Percentiles rank a stretch among this genome's conserved stretches.
Conservation (phyloP, 2,797 vertebrate genomes). For the Danionella dracula region DNA sequence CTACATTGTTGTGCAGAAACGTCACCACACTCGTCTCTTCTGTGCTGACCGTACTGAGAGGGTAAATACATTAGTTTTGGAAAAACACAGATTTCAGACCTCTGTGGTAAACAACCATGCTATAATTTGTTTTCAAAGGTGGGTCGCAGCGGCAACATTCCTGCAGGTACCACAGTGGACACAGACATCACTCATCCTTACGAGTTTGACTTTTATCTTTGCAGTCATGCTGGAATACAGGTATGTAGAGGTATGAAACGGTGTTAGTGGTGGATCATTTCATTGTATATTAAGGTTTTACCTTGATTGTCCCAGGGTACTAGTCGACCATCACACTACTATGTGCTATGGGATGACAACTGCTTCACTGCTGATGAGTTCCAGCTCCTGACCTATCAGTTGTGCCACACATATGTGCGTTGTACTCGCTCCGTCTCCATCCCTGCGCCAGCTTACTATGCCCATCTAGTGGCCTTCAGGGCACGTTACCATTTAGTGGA, state of each 20-base stretch:
- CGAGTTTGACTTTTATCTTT: slow-evolving; percentile 99
- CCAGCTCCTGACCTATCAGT: slow-evolving; percentile 98
- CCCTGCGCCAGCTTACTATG: slow-evolving; percentile 95
- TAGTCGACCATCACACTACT: slow-evolving; percentile 96
- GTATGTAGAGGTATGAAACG: no score
- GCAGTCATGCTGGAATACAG: slow-evolving; percentile 98
- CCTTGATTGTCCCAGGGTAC: slow-evolving; percentile 74
- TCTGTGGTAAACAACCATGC: neutral
- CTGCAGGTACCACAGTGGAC: slow-evolving; percentile 95
- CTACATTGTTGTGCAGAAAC: slow-evolving; percentile 95
- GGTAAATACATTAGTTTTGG: slow-evolving; percentile 70
- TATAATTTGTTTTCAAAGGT: slow-evolving; percentile 65
- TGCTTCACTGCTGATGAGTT: slow-evolving; percentile 96
- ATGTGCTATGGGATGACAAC: slow-evolving; percentile 97
- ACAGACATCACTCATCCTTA: slow-evolving; percentile 97
- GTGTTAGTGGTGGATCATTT: no score
- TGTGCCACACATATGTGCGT: slow-evolving; percentile 98
- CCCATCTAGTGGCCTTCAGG: slow-evolving; percentile 93
- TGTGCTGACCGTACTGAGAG: slow-evolving; percentile 94
- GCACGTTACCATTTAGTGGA: slow-evolving; percentile 97
- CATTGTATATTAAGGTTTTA: neutral
- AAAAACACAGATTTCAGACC: no score
- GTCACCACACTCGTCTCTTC: slow-evolving; percentile 93
- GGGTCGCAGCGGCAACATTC: slow-evolving; percentile 96
- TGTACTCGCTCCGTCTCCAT: slow-evolving; percentile 97